Conservation (phyloP, 2,113 vertebrate species). For the Sminthopsis crassicaudata region DNA sequence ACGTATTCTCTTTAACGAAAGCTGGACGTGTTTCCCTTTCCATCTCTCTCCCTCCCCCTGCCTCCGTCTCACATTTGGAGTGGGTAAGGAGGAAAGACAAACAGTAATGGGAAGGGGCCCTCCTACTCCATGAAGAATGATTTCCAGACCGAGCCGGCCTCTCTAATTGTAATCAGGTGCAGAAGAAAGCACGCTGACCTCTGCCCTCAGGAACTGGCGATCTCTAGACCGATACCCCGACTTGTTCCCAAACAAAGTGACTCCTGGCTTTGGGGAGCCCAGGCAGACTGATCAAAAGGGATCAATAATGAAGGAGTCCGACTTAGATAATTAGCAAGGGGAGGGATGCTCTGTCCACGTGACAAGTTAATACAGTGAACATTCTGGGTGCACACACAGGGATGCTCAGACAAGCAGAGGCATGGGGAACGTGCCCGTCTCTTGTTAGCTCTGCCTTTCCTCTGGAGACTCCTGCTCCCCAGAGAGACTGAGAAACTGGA, state of each 20-base stretch:
- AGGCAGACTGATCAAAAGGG: constrained; percentile 66
- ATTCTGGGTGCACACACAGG: constrained; percentile 58
- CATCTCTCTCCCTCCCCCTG: not conserved
- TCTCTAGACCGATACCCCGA: constrained; percentile 51
- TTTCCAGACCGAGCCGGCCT: constrained; percentile 56
- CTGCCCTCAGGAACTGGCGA: constrained; percentile 45
- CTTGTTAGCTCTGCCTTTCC: constrained; percentile 41
- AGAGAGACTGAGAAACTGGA: constrained; percentile 56
- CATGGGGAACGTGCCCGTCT: constrained; percentile 25
- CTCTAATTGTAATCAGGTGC: constrained; percentile 57
- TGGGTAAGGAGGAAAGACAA: not conserved
- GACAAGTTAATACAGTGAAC: constrained; percentile 68
- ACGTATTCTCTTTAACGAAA: not conserved
- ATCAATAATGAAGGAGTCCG: constrained; percentile 78
- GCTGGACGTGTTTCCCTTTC: not conserved
- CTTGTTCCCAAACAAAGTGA: constrained; percentile 58
- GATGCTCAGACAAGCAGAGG: constrained; percentile 69
- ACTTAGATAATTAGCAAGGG: constrained; percentile 76
- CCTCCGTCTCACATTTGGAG: not conserved
- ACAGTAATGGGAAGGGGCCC: constrained; percentile 59
- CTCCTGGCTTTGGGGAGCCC: constrained; percentile 65
- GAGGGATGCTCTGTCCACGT: constrained; percentile 71
- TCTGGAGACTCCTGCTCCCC: constrained; percentile 59
- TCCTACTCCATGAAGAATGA: constrained; percentile 69
- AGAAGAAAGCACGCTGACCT: constrained; percentile 66